Evolutionary conservation across 2,888 invertebrate genomes (phyloP), one percentile per base, ranked within the genome.

Genomic region (Ochropleura leucogaster): DNA sequence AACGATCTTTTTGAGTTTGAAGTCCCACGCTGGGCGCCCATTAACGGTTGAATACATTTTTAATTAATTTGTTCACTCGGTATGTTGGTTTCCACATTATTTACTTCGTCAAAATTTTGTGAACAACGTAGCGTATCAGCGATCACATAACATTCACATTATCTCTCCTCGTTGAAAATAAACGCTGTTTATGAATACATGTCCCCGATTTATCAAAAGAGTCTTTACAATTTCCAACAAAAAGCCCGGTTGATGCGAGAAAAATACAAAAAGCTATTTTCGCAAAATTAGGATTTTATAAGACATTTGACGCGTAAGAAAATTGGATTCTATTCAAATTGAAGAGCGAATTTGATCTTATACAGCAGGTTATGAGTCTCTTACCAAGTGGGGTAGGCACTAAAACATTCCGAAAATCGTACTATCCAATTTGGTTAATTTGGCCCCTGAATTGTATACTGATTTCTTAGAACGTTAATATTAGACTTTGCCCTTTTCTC

Each of bases 321-420:
- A 92, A 95, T 94, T 94, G 90, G 92, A 94, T 94, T 93, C 88
- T 85, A 90, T 88, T 89, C 89, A 93, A 94, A 95, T 94, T 77
- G 92, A 90, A 90, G 89, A 87, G 89, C 85, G 91, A 94, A 95
- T 95, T 93, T 92, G 93, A 94, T 94, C 92, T 89, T 89, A 88
- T 86, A 85, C 84, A 86, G 83, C 89, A 90, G 90, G 85, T 83
- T 83, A 80, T 74, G 72, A 78, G 40, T 68, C 18, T 72, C 59
- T 65, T 44, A 62, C 51, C 68, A 78, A 71, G 75, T 70, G 62
- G 77, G 76, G 65, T 74, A 62, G 53, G 14, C 57, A 83, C 79
- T 77, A 77, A 83, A 84, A 84, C 70, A 80, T 87, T 85, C 78
- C 75, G 75, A 85, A 79, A 85, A 84, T 79, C 73, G 74, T 83